Evolutionary conservation across 2,888 invertebrate genomes (phyloP), one percentile per base, ranked within the genome.

Genomic region (Isotomurus palustris): DNA sequence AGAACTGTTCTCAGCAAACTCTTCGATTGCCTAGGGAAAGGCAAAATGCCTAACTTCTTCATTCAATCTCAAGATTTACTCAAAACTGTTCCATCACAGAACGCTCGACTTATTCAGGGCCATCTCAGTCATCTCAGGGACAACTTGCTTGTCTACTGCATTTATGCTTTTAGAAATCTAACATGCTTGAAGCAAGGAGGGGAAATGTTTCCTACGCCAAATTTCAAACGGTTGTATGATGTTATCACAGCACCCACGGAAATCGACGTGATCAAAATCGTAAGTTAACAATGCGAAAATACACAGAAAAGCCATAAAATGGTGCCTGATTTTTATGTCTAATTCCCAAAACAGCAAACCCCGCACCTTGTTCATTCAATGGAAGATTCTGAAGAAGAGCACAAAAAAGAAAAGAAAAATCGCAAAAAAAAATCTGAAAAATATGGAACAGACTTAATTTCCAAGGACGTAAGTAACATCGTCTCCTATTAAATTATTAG

Each of bases 51-150:
- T 2, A 86, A 88, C 75, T 91, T 85, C 72, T 91, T 90, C 73
- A 79, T 89, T 50, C 79, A 79, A 49, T 80, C 79, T 40, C 84
- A 84, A 65, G 89, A 91, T 75, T 78, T 87, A 50, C 83, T 89
- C 62, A 83, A 84, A 73, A 83, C 83, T 67, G 82, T 86, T 58
- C 84, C 86, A 0, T 81, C 80, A 57, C 82, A 82, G 27, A 77
- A 83, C 32, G 72, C 88, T 1, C 74, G 83, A 24, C 78, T 80
- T 57, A 78, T 85, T n/a, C 86, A 87, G 73, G 81, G 82, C 67
- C 80, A 81, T 50, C 75, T 90, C 52, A 81, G 82, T 10, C 80
- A 84, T 60, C 84, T 89, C 35, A 75, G 83, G 2, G 85, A 88
- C 72, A 82, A 85, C 63, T 87, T 88, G 0, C 79, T 87, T 0